Conservation (phyloP, 2,113 vertebrate species). For the Lophotis ruficrista region DNA sequence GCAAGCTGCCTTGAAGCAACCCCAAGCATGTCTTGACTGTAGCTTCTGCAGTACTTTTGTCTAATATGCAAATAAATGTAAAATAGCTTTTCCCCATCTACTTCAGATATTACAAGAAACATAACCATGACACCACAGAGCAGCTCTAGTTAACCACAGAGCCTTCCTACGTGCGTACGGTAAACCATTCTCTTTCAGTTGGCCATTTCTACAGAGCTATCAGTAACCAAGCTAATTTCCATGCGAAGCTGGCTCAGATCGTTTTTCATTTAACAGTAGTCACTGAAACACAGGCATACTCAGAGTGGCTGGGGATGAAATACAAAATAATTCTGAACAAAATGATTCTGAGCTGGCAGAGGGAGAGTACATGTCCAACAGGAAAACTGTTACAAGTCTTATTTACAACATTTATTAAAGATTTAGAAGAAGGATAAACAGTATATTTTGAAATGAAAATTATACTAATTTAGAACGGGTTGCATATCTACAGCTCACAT, state of each 20-base stretch:
- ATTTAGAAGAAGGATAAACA: background rate
- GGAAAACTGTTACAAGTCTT: background rate
- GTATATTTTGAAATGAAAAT: background rate
- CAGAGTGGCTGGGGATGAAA: background rate
- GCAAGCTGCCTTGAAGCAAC: background rate
- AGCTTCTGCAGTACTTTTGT: background rate
- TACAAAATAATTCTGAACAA: background rate
- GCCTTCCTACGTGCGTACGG: background rate
- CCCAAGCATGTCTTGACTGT: background rate
- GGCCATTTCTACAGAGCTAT: background rate
- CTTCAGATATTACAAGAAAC: constrained; percentile 38
- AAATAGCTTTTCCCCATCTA: background rate
- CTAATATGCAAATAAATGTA: background rate
- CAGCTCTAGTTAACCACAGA: constrained; percentile 22
- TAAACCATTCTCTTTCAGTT: background rate
- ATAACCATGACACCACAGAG: constrained; percentile 17
- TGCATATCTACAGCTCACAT: background rate
- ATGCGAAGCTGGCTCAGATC: background rate
- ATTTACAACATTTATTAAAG: background rate
- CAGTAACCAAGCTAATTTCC: background rate
- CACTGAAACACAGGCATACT: background rate
- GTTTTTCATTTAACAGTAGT: background rate
- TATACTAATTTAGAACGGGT: background rate
- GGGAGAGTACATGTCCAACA: background rate
- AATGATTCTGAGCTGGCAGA: background rate